These are phyloP conservation scores for Hirtodrosophila trivittata DNA, from an alignment of 2,888 invertebrate genomes.

Conservation along the genomic window DNA sequence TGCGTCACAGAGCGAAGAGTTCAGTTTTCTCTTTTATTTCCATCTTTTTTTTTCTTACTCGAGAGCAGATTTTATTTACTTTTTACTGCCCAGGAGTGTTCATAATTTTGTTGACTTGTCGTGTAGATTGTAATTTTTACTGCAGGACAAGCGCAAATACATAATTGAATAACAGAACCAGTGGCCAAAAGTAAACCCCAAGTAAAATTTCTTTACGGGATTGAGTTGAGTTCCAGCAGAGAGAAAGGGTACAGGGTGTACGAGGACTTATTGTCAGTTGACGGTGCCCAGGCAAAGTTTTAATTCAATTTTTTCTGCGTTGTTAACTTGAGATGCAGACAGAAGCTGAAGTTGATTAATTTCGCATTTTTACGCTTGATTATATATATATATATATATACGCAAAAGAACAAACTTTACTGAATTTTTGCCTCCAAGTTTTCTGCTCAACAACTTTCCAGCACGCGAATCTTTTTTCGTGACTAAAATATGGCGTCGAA, in stretches of 20 bases:
- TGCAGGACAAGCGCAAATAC: slow-evolving; percentile 81
- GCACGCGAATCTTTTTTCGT: slow-evolving; percentile 70
- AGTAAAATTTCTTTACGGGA: slow-evolving; percentile 24
- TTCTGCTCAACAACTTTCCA: slow-evolving; percentile 45
- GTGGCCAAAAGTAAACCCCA: slow-evolving; percentile 7
- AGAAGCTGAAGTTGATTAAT: slow-evolving; percentile 73
- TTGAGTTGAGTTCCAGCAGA: background rate
- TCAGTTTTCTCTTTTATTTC: slow-evolving; percentile 33
- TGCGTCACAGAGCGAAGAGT: slow-evolving; percentile 63
- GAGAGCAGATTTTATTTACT: slow-evolving; percentile 64
- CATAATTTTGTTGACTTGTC: slow-evolving; percentile 82
- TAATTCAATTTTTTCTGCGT: slow-evolving; percentile 79
- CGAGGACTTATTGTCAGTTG: slow-evolving; percentile 21
- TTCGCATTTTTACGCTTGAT: slow-evolving; percentile 78
- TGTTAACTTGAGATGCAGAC: slow-evolving; percentile 71
- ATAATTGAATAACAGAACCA: slow-evolving; percentile 76
- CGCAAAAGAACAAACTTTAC: slow-evolving; percentile 14
- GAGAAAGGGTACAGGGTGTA: slow-evolving; percentile 52
- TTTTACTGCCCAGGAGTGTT: slow-evolving; percentile 78
- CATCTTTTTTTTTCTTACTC: slow-evolving; percentile 11
- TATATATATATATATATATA: slow-evolving; percentile 39
- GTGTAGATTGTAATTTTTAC: slow-evolving; percentile 80
- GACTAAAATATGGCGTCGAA: slow-evolving; percentile 78
- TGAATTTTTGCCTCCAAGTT: slow-evolving; percentile 38
- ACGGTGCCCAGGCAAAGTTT: slow-evolving; percentile 61